Conservation (phyloP, 1,140 invertebrate genomes). For the Lethrus apterus region DNA sequence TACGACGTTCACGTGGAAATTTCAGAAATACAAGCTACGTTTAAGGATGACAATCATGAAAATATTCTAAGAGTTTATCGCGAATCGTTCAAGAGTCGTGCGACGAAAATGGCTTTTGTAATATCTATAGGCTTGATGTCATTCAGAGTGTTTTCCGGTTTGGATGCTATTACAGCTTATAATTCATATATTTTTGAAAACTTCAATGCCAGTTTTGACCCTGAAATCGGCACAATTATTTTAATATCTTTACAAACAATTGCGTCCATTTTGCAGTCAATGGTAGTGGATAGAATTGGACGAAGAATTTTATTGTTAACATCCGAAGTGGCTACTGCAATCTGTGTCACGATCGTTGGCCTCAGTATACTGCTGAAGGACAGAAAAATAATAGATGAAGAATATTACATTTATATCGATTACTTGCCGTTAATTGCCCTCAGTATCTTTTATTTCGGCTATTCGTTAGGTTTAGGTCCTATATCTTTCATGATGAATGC, state of each 20-base stretch:
- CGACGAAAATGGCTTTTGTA: slow-evolving; percentile 45
- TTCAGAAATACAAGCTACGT: slow-evolving; percentile 34
- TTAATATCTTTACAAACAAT: slow-evolving; percentile 67
- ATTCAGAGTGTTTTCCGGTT: slow-evolving; percentile 58
- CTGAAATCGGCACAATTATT: slow-evolving; percentile 57
- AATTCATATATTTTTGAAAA: slow-evolving; percentile 43
- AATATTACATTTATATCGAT: slow-evolving; percentile 42
- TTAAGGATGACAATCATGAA: slow-evolving; percentile 70
- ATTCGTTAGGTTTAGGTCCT: slow-evolving; percentile 69
- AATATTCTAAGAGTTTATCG: slow-evolving; percentile 60
- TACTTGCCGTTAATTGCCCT: slow-evolving; percentile 60
- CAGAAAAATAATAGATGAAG: slow-evolving; percentile 42
- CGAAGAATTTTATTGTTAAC: slow-evolving; percentile 61
- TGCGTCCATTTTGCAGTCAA: slow-evolving; percentile 53
- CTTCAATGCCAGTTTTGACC: slow-evolving; percentile 39
- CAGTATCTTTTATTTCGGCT: slow-evolving; percentile 65
- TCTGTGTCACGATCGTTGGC: slow-evolving; percentile 55
- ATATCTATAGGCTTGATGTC: slow-evolving; percentile 57
- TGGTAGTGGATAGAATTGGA: slow-evolving; percentile 60
- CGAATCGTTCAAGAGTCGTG: slow-evolving; percentile 55
- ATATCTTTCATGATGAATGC: slow-evolving; percentile 75
- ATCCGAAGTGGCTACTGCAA: slow-evolving; percentile 57
- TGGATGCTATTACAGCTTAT: slow-evolving; percentile 59
- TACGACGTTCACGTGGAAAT: slow-evolving; percentile 57
- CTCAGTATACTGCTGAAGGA: slow-evolving; percentile 55